Evolutionary conservation across 2,113 vertebrate species (phyloP), one percentile per base, ranked within the genome.

Genomic region (Astatotilapia flaviijosephi): DNA sequence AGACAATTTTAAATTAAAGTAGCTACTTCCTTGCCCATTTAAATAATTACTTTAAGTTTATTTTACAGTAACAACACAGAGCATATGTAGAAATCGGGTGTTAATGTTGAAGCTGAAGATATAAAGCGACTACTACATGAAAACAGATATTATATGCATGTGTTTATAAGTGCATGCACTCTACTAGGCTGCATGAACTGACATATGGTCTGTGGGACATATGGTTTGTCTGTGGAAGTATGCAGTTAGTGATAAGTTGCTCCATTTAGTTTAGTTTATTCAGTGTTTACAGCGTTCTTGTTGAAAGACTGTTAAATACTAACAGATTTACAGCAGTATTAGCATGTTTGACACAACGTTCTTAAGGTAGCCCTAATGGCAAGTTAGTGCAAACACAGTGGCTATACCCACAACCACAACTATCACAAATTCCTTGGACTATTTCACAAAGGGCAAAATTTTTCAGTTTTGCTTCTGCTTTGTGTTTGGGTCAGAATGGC

Each of bases 401-500:
- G 21, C 37, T 10, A 23, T 42, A 26, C 68, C 65, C 3, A 42
- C n/a, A 23, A 73, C 21, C 68, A 45, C n/a, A n/a, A n/a, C 21
- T 73, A 42, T 42, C 65, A 70, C 37, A 70, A 42, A 42, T 70
- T 45, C 6, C 26, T 28, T 49, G 15, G 23, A 40, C 47, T 37
- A 15, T 35, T 47, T 79, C 40, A 23, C 56, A 33, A 60, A 13
- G 3, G 23, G 42, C 7, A 51, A 77, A 1, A 6, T 13, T 12
- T 28, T 49, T 31, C 26, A 49, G 15, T 33, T 23, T 53, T 60
- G 7, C 2, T 70, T 80, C 68, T 26, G 40, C n/a, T 86, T 77
- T 79, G 3, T 90, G 21, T 62, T 19, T 40, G 85, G 13, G 53
- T 54, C 85, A 99, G 98, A 91, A 87, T 96, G 85, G 92, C 94